A percentile compares a stretch with the other conserved stretches of the same genome.
These are phyloP conservation scores for Agelastica alni DNA, from an alignment of 2,888 invertebrate species.

Conservation along the genomic window DNA sequence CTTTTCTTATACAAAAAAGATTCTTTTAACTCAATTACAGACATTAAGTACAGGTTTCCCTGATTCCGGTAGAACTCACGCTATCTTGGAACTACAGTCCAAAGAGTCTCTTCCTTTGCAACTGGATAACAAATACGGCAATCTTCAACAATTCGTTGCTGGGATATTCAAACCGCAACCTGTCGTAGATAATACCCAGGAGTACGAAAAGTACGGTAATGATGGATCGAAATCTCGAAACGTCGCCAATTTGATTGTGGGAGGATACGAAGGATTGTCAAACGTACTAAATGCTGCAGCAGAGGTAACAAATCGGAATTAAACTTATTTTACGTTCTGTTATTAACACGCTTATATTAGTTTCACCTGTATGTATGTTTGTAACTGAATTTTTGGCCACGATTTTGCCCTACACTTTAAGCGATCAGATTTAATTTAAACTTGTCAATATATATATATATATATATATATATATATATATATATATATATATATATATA, in stretches of 20 bases:
- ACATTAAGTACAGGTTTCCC: constrained; percentile 40
- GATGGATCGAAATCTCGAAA: constrained; percentile 69
- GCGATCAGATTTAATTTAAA: no score
- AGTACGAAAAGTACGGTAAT: constrained; percentile 81
- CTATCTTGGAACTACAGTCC: constrained; percentile 42
- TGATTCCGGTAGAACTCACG: constrained; percentile 48
- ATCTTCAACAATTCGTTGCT: constrained; percentile 48
- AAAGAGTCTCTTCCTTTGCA: constrained; percentile 47
- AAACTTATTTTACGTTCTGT: no score
- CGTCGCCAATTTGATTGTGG: constrained; percentile 68
- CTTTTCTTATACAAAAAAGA: neutral
- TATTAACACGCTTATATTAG: no score
- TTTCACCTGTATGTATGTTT: no score
- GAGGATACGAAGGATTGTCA: constrained; percentile 67
- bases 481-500: no score
- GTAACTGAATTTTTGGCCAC: no score
- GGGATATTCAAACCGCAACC: constrained; percentile 63
- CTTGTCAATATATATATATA: no score
- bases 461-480: no score
- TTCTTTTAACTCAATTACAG: neutral
- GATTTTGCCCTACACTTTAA: no score
- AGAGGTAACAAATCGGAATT: no score
- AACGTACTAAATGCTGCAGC: constrained; percentile 49
- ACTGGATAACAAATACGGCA: constrained; percentile 48
- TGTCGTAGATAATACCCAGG: constrained; percentile 73